Percentiles rank a stretch among this genome's conserved stretches.
Evolutionary conservation across 92 coral and sea anemone species (phyloP).

Genomic region (Virgularia gustaviana): DNA sequence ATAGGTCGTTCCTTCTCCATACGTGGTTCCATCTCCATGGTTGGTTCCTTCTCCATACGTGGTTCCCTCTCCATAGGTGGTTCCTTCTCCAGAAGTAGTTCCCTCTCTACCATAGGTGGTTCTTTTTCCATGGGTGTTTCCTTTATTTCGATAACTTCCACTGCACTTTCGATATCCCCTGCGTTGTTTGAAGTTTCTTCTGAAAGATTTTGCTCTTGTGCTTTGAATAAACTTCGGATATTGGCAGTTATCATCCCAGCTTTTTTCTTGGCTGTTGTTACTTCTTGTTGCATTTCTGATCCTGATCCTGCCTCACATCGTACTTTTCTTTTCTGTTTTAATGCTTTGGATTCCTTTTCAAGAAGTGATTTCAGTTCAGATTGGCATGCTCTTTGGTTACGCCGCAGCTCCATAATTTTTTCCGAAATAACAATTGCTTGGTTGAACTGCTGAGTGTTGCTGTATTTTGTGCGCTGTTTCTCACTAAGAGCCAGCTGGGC

Average conservation of each 20-base stretch:
- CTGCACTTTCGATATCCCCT: constrained; percentile 1
- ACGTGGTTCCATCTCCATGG: no score
- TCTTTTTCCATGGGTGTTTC: constrained; percentile 1
- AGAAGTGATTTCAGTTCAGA: constrained; percentile 19
- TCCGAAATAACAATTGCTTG: constrained; percentile 32
- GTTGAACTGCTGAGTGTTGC: constrained; percentile 38
- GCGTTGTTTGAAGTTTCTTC: constrained; percentile 3
- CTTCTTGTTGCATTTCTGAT: constrained; percentile 15
- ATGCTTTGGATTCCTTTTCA: constrained; percentile 27
- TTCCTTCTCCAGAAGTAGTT: no score
- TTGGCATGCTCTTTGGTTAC: constrained; percentile 14
- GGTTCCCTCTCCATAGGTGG: no score
- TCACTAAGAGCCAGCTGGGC: constrained; percentile 38
- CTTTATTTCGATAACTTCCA: constrained; percentile 11
- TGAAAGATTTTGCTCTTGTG: constrained; percentile 9
- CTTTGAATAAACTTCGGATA: constrained; percentile 1
- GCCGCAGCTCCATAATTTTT: constrained; percentile 16
- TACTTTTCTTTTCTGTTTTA: background rate
- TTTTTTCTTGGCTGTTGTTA: constrained; percentile 5
- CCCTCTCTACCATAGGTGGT: no score
- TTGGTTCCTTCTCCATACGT: no score
- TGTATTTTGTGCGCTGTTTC: constrained; percentile 32
- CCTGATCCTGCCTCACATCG: background rate
- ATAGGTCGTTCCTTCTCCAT: no score
- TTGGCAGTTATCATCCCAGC: background rate